phyloP scores from a whole-genome alignment of 2,797 vertebrate genomes.

The Podarcis lilfordi region DNA sequence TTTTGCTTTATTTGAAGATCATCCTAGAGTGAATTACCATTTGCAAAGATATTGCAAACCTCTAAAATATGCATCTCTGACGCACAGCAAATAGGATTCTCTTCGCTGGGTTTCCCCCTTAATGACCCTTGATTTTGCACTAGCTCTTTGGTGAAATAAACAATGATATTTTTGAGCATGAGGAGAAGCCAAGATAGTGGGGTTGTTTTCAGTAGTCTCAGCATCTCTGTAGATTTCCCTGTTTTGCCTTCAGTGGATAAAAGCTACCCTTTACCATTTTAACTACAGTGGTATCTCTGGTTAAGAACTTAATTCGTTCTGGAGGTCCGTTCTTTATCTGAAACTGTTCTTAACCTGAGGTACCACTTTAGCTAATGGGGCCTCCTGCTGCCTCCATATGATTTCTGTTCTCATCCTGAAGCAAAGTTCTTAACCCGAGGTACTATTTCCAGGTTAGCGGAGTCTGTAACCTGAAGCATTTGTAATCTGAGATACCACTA shows the following conservation, averaged over 20 bases:
- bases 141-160: conserved; percentile 15
- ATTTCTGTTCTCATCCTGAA: no score
- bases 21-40: conserved; percentile 14
- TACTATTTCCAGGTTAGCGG: no score
- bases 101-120: conserved; percentile 19
- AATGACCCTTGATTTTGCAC: not conserved
- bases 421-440: no score
- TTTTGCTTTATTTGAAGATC: not conserved
- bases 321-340: no score
- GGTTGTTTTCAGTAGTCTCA: not conserved
- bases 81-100: not conserved
- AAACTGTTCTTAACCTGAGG: no score
- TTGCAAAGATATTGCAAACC: not conserved
- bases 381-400: fast-evolving
- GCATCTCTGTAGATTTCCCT: not conserved
- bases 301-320: no score
- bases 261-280: not conserved
- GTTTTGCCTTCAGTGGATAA: not conserved
- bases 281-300: no score
- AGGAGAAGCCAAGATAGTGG: not conserved
- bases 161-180: not conserved
- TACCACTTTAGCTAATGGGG: no score
- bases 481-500: no score
- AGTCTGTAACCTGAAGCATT: no score
- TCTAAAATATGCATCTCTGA: conserved; percentile 2